These are phyloP conservation scores for Myotis yumanensis DNA, from an alignment of 2,113 vertebrate species.

Conservation along the genomic window DNA sequence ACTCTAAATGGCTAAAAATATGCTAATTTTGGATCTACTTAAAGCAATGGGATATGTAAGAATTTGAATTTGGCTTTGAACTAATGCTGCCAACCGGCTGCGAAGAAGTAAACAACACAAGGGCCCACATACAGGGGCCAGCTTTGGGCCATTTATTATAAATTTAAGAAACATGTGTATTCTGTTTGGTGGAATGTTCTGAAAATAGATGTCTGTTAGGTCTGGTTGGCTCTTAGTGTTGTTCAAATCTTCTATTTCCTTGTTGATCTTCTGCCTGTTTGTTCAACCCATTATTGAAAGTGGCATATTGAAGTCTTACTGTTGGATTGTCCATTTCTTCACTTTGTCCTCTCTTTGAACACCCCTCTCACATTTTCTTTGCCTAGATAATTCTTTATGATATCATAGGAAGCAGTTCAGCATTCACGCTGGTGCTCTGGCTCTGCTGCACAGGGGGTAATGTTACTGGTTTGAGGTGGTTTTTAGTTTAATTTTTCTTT, in stretches of 20 bases:
- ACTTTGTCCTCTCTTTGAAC: background rate
- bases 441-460: background rate
- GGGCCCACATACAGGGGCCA: background rate
- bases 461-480: background rate
- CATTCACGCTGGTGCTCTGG: background rate
- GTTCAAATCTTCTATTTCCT: background rate
- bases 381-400: background rate
- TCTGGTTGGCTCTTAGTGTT: background rate
- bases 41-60: background rate
- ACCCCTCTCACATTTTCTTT: background rate
- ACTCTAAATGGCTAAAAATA: background rate
- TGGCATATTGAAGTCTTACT: background rate
- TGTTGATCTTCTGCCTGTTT: background rate
- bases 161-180: background rate
- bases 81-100: background rate
- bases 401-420: background rate
- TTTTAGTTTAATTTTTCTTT: slow-evolving; percentile 45
- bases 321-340: background rate
- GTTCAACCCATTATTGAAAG: background rate
- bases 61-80: background rate
- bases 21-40: background rate
- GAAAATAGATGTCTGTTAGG: background rate
- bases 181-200: background rate
- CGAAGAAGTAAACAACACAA: background rate
- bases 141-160: background rate